These are phyloP conservation scores for Phrynocephalus versicolor DNA, from an alignment of 2,113 vertebrate species.

Conservation along the genomic window DNA sequence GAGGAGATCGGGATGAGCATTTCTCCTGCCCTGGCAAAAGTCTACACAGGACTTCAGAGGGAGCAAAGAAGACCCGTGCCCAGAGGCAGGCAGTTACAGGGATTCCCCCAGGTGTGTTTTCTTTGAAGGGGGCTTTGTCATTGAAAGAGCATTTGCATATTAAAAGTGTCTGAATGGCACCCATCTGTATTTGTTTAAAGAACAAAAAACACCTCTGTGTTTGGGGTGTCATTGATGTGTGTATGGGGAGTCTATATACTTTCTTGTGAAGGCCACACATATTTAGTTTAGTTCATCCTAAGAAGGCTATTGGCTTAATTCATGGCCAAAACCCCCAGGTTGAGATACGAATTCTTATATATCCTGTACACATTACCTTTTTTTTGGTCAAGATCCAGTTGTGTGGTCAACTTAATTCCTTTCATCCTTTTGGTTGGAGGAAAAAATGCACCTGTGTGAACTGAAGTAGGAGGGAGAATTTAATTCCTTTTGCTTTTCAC, in stretches of 20 bases:
- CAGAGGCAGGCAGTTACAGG: not conserved
- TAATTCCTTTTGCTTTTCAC: not conserved
- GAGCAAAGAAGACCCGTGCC: slow-evolving; percentile 60
- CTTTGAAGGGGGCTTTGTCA: not conserved
- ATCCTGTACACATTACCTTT: slow-evolving; percentile 1
- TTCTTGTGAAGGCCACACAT: slow-evolving; percentile 7
- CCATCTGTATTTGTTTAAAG: not conserved
- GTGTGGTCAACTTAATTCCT: not conserved
- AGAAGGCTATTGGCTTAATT: not conserved
- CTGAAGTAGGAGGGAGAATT: not conserved
- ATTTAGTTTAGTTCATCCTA: slow-evolving; percentile 44
- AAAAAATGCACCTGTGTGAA: not conserved
- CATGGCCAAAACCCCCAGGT: not conserved
- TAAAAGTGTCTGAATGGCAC: no score
- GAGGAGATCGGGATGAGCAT: slow-evolving; percentile 83
- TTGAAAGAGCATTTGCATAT: slow-evolving; percentile 14
- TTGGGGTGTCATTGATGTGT: no score
- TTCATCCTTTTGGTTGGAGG: not conserved
- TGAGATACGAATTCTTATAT: slow-evolving; percentile 22
- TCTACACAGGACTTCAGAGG: slow-evolving; percentile 85
- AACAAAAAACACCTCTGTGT: no score
- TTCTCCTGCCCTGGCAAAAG: slow-evolving; percentile 91
- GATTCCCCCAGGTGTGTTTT: not conserved
- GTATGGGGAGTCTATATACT: slow-evolving; percentile 21
- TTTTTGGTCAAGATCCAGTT: slow-evolving; percentile 4